phyloP scores from a whole-genome alignment of 1,140 invertebrate genomes.

The Danaus plexippus region DNA sequence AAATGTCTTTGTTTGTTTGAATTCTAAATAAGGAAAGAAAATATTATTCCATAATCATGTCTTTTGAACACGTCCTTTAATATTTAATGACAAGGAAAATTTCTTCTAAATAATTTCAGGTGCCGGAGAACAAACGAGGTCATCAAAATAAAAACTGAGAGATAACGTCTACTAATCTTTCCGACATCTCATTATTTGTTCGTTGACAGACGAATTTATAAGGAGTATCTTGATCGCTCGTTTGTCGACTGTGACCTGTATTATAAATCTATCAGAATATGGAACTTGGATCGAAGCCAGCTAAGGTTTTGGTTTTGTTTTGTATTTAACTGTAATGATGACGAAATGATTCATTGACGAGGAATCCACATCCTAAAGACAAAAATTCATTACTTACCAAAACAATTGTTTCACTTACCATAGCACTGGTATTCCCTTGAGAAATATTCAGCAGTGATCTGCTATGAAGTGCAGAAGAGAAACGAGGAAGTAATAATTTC shows the following conservation, averaged over 20 bases:
- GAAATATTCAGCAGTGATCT: neutral
- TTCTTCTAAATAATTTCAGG: too few relatives aligned
- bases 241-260: slow-evolving; percentile 23
- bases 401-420: neutral
- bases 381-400: neutral
- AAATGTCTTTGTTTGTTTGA: too few relatives aligned
- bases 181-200: slow-evolving; percentile 35
- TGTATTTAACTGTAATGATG: neutral
- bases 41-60: too few relatives aligned
- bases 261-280: slow-evolving; percentile 29
- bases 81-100: too few relatives aligned
- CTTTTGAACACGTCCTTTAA: too few relatives aligned
- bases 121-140: slow-evolving; percentile 4
- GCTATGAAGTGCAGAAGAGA: too few relatives aligned
- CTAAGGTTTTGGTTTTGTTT: slow-evolving; percentile 7
- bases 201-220: slow-evolving; percentile 45
- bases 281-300: slow-evolving; percentile 16
- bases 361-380: too few relatives aligned
- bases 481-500: slow-evolving; percentile 1
- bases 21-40: too few relatives aligned
- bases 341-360: neutral
- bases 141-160: slow-evolving; percentile 2
- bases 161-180: slow-evolving; percentile 26
- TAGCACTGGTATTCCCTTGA: neutral
- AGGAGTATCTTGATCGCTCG: slow-evolving; percentile 23